Evolutionary conservation across 2,888 invertebrate genomes (phyloP), one percentile per base, ranked within the genome.

Genomic region (Pyrrhosoma nymphula): DNA sequence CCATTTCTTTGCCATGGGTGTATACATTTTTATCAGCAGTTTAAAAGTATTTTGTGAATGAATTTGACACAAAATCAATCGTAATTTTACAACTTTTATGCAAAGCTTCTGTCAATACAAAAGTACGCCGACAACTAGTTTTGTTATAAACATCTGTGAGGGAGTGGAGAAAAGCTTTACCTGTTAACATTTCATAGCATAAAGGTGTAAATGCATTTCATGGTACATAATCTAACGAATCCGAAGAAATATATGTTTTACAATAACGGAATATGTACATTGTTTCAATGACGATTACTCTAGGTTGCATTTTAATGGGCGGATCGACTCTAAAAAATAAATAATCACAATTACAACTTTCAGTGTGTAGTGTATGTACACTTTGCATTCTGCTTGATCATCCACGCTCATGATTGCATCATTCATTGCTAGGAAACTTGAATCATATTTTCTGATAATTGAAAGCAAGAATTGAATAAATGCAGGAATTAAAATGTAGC

Each of bases 311-410:
- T 69, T 93, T 69, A 16, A 35, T 93, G 93, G 93, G 75, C 93
- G 93, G 93, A 93, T 63, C 69, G 69, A 35, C 93, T 93, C 93
- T 93, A 93, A 75, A 91, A 91, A 93, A 55, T 89, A 89, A 88
- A 88, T 88, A 91, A 69, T 93, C 69, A 75, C 69, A 60, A 26
- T 69, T n/a, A 35, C 60, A 63, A 69, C 47, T 93, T 47, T 69
- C 69, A 26, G 93, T 47, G 56, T 91, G 39, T 93, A 47, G 93
- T 47, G 63, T 93, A 93, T 93, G 69, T 93, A 75, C 93, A 93
- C 47, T 39, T 75, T 63, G 23, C 55, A 69, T 93, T 93, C 23
- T 47, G 47, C n/a, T 69, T 47, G 26, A 47, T 23, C 93, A 93
- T 69, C 55, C 89, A 55, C 63, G 63, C 69, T 69, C n/a, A 47